Conservation (phyloP, 1,140 invertebrate genomes). For the Harpegnathos saltator region DNA sequence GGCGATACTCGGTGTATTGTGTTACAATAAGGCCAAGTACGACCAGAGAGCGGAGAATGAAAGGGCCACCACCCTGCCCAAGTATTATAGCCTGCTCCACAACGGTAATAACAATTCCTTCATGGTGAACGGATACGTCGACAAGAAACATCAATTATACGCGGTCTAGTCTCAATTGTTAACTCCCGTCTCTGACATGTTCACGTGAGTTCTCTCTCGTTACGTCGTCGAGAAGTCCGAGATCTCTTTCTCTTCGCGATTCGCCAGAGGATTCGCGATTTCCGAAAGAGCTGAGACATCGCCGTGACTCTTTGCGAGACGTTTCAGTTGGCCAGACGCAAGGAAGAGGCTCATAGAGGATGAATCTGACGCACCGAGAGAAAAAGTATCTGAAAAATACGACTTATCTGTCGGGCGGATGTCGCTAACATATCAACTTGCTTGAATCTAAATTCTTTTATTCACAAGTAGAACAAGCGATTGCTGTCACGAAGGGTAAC, state of each 20-base stretch:
- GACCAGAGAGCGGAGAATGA: conserved; percentile 88
- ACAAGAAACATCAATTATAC: conserved; percentile 72
- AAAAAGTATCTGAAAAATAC: no score
- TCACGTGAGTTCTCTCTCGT: conserved; percentile 40
- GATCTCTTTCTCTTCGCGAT: neutral
- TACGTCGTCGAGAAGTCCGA: neutral
- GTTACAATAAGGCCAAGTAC: conserved; percentile 95
- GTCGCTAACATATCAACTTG: no score
- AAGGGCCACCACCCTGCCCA: conserved; percentile 86
- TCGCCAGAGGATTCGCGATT: neutral
- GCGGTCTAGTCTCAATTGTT: conserved; percentile 77
- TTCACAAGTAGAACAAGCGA: no score
- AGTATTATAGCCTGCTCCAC: conserved; percentile 79
- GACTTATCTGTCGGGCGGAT: no score
- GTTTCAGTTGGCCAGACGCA: neutral
- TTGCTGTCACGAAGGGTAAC: no score
- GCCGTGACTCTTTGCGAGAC: neutral
- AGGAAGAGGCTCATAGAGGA: conserved; percentile 34
- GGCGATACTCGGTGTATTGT: conserved; percentile 95
- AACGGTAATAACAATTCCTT: conserved; percentile 76
- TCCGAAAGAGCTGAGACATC: neutral
- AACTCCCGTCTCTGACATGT: conserved; percentile 36
- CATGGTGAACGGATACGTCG: conserved; percentile 77
- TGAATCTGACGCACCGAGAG: conserved; percentile 1
- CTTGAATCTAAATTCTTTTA: no score